phyloP scores from a whole-genome alignment of 2,113 vertebrate genomes.

The Leptosomus discolor region DNA sequence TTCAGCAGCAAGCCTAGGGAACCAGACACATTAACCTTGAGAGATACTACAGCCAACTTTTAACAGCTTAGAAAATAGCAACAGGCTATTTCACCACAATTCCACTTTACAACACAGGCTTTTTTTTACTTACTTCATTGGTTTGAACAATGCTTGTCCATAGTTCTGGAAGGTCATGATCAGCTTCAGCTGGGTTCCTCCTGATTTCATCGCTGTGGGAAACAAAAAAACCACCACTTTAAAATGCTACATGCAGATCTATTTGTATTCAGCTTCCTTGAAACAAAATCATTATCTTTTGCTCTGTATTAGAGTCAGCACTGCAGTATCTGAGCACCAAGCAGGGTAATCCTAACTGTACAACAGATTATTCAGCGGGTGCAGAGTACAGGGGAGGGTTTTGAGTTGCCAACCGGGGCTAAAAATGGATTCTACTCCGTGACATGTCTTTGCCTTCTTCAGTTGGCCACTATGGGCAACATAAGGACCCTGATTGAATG shows the following conservation, averaged over 20 bases:
- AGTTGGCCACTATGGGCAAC: not conserved
- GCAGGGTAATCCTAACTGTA: not conserved
- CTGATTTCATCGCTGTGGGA: constrained; percentile 94
- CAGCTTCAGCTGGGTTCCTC: constrained; percentile 97
- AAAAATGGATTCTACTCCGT: not conserved
- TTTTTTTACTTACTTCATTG: constrained; percentile 92
- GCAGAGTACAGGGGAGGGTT: not conserved
- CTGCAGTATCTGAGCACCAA: not conserved
- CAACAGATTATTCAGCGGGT: not conserved
- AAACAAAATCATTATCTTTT: not conserved
- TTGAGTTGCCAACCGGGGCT: not conserved
- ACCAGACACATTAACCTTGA: not conserved
- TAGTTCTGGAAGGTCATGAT: constrained; percentile 99
- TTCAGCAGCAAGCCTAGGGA: not conserved
- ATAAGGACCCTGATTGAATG: not conserved
- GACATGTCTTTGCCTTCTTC: not conserved
- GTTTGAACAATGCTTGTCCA: constrained; percentile 96
- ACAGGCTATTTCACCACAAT: not conserved
- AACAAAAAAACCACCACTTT: not conserved
- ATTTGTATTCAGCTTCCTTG: not conserved
- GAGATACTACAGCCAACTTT: not conserved
- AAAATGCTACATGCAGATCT: not conserved
- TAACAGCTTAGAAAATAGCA: not conserved
- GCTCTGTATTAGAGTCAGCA: not conserved
- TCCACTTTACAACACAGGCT: not conserved